Evolutionary conservation across 2,113 vertebrate genomes (phyloP).

Genomic region (Megalops atlanticus): DNA sequence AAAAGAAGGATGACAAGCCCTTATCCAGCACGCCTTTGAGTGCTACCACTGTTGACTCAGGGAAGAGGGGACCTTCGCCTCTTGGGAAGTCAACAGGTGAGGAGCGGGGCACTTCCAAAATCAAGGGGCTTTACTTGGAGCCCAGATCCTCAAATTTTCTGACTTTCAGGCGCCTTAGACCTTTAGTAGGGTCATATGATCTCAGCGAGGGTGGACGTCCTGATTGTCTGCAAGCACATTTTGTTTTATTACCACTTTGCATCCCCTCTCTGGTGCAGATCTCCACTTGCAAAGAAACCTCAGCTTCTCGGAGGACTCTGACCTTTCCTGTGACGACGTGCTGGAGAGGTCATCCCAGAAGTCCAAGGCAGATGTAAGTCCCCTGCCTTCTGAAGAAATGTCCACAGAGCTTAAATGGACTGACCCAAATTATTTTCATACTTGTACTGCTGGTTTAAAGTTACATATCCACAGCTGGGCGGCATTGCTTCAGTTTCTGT

Average conservation of each 20-base stretch:
- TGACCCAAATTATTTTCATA: background rate
- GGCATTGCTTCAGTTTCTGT: too few species aligned
- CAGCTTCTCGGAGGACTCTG: conserved; percentile 95
- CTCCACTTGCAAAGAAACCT: conserved; percentile 82
- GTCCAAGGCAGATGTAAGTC: conserved; percentile 88
- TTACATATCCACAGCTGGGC: too few species aligned
- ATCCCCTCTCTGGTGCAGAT: conserved; percentile 64
- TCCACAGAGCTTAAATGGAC: background rate
- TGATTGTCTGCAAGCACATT: background rate
- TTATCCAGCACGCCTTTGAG: conserved; percentile 89
- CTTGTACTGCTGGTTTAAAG: background rate
- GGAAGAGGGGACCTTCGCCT: conserved; percentile 73
- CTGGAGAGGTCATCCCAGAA: conserved; percentile 91
- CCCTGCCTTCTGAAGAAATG: background rate
- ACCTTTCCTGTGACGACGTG: conserved; percentile 93
- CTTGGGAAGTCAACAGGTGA: conserved; percentile 78
- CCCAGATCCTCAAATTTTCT: background rate
- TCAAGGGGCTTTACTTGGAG: background rate
- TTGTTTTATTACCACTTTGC: background rate
- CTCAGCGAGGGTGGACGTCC: background rate
- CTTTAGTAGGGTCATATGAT: background rate
- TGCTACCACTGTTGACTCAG: conserved; percentile 82
- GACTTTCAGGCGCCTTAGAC: background rate
- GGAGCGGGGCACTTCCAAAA: background rate
- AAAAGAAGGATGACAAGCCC: conserved; percentile 89